Evolutionary conservation across 2,888 invertebrate genomes (phyloP), one percentile per base, ranked within the genome.

Genomic region (Pheosia tremula): DNA sequence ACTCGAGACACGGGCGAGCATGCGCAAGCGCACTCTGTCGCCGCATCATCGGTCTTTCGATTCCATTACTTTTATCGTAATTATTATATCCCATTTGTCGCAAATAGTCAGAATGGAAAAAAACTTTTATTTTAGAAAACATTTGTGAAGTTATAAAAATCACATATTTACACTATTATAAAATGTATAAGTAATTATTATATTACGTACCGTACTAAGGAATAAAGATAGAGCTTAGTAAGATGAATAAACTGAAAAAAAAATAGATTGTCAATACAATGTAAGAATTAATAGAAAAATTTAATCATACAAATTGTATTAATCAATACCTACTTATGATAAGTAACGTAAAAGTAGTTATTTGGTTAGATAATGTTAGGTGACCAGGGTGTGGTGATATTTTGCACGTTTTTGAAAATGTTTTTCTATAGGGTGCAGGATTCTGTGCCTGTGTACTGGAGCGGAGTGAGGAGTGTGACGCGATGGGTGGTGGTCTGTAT

Each of bases 371-470:
- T 91, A 91, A 91, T 86, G 89, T 91, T 93, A 93, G 93, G 93
- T 84, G 93, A 93, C 93, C 93, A 93, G 93, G 93, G 93, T 93
- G 93, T 88, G 93, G 92, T 92, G 93, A 93, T 93, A 93, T 93
- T 93, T 93, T 92, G 92, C 91, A 92, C 90, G 93, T 93, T 93
- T 93, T 93, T 93, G 92, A 93, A 89, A 88, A 92, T 91, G 91
- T 93, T 91, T 93, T 93, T 90, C 89, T 90, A 89, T 83, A 83
- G 82, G 88, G 88, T 84, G 87, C 90, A 87, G 88, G 76, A 79
- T 83, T 81, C 82, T 84, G 90, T 84, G 87, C 83, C 87, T 83
- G 85, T 81, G 87, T 88, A 84, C 86, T 85, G 85, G 84, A 83
- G 86, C 82, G 84, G 84, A 81, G 80, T 80, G 86, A 82, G 82